A percentile compares a stretch with the other conserved stretches of the same genome.
Evolutionary conservation across 35 echinoderm and acorn worm species (phyloP).

Genomic region (Antedon bifida): DNA sequence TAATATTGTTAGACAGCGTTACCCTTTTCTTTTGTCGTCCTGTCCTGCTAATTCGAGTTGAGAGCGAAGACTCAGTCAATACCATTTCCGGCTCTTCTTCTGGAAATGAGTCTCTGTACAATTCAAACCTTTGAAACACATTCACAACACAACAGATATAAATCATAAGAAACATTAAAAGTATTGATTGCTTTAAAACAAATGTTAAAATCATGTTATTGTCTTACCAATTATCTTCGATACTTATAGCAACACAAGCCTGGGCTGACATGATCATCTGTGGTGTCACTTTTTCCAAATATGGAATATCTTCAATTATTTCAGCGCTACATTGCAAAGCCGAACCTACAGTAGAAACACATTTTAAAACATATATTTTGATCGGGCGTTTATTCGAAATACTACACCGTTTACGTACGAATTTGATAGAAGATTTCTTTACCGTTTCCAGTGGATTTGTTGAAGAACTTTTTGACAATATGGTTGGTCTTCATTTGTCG

Average conservation of each 20-base stretch:
- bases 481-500: slow-evolving; percentile 64
- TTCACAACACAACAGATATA: too few relatives aligned
- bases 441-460: slow-evolving; percentile 70
- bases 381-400: too few relatives aligned
- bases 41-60: slow-evolving; percentile 25
- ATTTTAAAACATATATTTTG: too few relatives aligned
- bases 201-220: too few relatives aligned
- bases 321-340: slow-evolving; percentile 67
- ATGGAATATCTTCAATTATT: slow-evolving; percentile 74
- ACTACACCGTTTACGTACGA: too few relatives aligned
- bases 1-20: too few relatives aligned
- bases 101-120: slow-evolving; percentile 49
- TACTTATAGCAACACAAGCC: slow-evolving; percentile 71
- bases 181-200: too few relatives aligned
- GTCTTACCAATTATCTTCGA: slow-evolving; percentile 86
- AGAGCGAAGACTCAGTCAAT: neutral
- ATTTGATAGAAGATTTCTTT: too few relatives aligned
- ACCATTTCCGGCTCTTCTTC: slow-evolving; percentile 23
- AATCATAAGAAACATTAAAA: too few relatives aligned
- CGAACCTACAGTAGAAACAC: slow-evolving; percentile 32
- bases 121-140: slow-evolving; percentile 41
- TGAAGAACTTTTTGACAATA: slow-evolving; percentile 73
- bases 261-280: slow-evolving; percentile 93
- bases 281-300: slow-evolving; percentile 85
- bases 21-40: slow-evolving; percentile 40